Base-by-base conservation (phyloP, 2,888 invertebrate species). In the Drosophila recens region DNA sequence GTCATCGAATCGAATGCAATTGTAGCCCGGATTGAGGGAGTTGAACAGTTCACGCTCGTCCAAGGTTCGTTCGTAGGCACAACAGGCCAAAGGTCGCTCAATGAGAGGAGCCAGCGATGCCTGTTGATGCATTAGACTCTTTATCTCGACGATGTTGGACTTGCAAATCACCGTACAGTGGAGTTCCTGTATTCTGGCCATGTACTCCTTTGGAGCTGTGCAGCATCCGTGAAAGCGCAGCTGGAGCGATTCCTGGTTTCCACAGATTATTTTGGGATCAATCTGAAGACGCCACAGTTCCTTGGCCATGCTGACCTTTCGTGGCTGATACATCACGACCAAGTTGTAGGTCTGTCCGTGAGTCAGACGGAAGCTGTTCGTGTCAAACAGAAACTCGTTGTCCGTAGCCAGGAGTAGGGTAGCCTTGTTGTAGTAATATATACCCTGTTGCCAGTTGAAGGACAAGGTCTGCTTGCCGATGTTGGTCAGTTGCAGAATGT, bases 311-410 rank as follows among this genome's bases (percentile, higher is more conserved):
- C 64, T 34, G 0, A 91, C 91, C 30, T 77, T 85, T 1, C 90
- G 84, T 0, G 91, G 91, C 56, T 90, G 91, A 59, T 79, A 91
- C 54, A 83, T 51, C 0, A 91, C 90, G 10, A 59, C 48, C 5
- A 91, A 23, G 4, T 79, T 75, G 0, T 72, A 72, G 15, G 20
- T 27, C 33, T 91, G 80, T 0, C 88, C 86, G 0, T 75, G 46
- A 0, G 58, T 45, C 8, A 91, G 66, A 1, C 91, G 90, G 62
- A 91, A 91, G 9, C 77, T 78, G 0, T 70, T 67, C 0, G 66
- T 67, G 46, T 91, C 82, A 33, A 91, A 90, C 0, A 85, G 17
- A 42, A 91, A 91, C 58, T 91, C 91, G 11, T 84, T 73, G 61
- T 90, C 90, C 11, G 17, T 43, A 11, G 87, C 72, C 53, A 84